phyloP scores from a whole-genome alignment of 2,797 vertebrate species.

The Mus spretus region DNA sequence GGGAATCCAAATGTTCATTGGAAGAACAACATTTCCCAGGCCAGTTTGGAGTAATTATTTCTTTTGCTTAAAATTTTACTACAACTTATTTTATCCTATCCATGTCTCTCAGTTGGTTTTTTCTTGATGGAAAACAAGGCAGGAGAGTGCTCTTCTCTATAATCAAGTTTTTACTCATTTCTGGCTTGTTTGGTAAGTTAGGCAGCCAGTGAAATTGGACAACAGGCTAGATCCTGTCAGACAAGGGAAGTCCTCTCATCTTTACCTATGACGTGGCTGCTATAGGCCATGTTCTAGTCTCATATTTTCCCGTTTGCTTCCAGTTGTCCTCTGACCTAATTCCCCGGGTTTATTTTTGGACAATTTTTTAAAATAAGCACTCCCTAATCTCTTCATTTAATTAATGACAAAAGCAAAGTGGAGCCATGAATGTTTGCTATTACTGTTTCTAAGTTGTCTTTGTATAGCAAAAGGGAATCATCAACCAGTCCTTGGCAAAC shows the following conservation, averaged over 20 bases:
- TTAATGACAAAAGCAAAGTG: slow-evolving; percentile 35
- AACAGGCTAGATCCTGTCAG: background rate
- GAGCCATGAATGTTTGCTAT: slow-evolving; percentile 7
- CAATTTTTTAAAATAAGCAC: slow-evolving; percentile 48
- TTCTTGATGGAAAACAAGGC: background rate
- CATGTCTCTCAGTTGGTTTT: background rate
- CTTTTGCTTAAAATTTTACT: slow-evolving; percentile 4
- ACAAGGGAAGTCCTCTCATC: background rate
- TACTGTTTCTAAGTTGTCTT: background rate
- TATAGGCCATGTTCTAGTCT: slow-evolving; percentile 18
- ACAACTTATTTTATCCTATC: background rate
- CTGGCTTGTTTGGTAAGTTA: background rate
- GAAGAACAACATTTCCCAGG: background rate
- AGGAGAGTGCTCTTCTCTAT: background rate
- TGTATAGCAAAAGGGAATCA: background rate
- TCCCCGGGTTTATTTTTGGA: slow-evolving; percentile 61
- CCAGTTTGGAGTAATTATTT: background rate
- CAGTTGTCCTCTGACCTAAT: background rate
- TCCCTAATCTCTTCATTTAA: slow-evolving; percentile 25
- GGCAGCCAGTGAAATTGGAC: slow-evolving; percentile 26
- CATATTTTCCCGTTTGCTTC: background rate
- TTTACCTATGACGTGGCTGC: background rate
- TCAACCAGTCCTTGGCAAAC: background rate
- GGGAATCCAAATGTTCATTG: background rate
- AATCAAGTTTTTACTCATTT: background rate